Evolutionary conservation across 2,797 vertebrate genomes (phyloP), one percentile per base, ranked within the genome.

Genomic region (Gobionotothen gibberifrons): DNA sequence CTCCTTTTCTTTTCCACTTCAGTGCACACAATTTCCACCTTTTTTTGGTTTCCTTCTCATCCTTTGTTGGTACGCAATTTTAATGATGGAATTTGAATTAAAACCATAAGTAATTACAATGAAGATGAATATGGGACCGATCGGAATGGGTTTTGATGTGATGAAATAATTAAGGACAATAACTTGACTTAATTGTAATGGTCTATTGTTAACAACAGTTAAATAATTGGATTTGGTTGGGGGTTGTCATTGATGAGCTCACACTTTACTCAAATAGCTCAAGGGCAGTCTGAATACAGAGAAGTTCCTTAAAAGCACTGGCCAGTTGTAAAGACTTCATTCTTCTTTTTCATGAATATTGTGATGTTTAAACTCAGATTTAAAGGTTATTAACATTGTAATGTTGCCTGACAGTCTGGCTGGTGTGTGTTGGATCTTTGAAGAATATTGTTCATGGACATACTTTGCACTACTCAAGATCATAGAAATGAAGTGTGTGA

Each of bases 331-430:
- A n/a, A n/a, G n/a, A n/a, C n/a, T n/a, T n/a, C n/a, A n/a, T n/a
- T n/a, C 47, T 61, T 17, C 61, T 13, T 71, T 14, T 76, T 70
- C 54, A 51, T 9, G 39, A 68, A 69, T 10, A 46, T 16, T 21
- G 12, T 16, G 16, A 68, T 70, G 10, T 73, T 70, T 55, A 22
- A 56, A 32, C 48, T 42, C 4, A 47, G 39, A 78, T 83, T 70
- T 81, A 78, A 63, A 82, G 82, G 74, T 72, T 74, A 65, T 76
- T 66, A 48, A 54, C 39, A 65, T 1, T 14, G 43, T 48, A 75
- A 75, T 74, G 67, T 22, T 14, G 32, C 46, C 61, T 13, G 26
- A 73, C 48, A 76, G 51, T 61, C 29, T 63, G 36, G 46, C 56
- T 81, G 61, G 42, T 73, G 44, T 44, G 66, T 52, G 32, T 68